These are phyloP conservation scores for Ceriagrion tenellum DNA, from an alignment of 2,888 invertebrate genomes.

Conservation along the genomic window DNA sequence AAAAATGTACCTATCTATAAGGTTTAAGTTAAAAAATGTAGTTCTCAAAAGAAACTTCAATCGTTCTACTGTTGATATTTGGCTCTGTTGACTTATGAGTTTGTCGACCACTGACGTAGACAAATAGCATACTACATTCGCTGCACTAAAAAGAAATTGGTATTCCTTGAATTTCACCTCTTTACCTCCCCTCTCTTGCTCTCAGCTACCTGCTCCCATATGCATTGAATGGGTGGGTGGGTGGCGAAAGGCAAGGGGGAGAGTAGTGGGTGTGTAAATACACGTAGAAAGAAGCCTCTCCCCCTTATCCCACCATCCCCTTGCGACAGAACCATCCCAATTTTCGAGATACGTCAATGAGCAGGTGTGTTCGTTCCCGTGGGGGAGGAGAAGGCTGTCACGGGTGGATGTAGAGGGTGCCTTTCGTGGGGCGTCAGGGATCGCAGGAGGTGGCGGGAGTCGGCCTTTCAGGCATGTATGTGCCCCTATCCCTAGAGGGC, in stretches of 20 bases:
- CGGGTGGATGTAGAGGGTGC: neutral
- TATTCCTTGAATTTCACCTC: no score
- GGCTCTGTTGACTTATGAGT: no score
- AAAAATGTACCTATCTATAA: no score
- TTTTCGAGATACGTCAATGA: slow-evolving; percentile 57
- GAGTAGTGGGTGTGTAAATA: neutral
- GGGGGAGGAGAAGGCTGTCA: neutral
- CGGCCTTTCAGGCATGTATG: no score
- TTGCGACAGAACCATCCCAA: slow-evolving; percentile 33
- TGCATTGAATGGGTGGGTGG: slow-evolving; percentile 33
- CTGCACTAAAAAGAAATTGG: no score
- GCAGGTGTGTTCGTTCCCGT: slow-evolving; percentile 24
- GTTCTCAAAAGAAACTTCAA: no score
- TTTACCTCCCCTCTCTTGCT: neutral
- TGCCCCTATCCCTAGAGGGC: no score
- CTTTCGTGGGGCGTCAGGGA: neutral
- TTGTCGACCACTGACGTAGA: no score
- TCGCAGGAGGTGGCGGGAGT: neutral
- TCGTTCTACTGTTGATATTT: no score
- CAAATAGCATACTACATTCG: no score
- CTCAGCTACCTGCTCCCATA: slow-evolving; percentile 53
- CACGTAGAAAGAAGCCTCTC: neutral
- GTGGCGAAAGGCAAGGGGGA: neutral
- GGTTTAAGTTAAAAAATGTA: no score
- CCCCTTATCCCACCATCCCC: neutral